Base-by-base conservation (phyloP, 2,113 vertebrate genomes). In the Laticauda laticaudata region DNA sequence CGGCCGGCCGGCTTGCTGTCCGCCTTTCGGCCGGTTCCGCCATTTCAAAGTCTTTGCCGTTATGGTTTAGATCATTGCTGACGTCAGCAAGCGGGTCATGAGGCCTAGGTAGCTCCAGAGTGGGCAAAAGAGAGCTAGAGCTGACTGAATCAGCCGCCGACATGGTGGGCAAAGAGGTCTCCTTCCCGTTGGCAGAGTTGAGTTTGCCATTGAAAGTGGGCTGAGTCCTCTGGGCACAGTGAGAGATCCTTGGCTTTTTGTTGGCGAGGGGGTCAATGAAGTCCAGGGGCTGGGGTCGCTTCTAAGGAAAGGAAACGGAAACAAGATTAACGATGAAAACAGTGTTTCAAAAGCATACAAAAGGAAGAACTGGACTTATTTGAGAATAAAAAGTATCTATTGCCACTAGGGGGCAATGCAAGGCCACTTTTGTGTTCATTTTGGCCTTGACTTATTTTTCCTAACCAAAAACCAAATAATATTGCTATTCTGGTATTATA, bases 221-320 rank as follows among this genome's bases (percentile, higher is more conserved):
- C 26, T 98, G 97, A 89, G 97, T 95, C 91, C 99, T 98, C 96
- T 97, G 99, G 92, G 98, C 94, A 53, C 99, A 95, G 90, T 99
- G 99, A 0, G 99, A 99, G 95, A 99, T 98, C 96, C 99, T 96
- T 91, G 98, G 98, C 96, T 99, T 99, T 96, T 99, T 99, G 97
- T 97, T 99, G 96, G 97, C 97, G 56, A 99, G 93, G 0, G 99
- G 99, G 95, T 99, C 99, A 2, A 98, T 99, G 94, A 99, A 99
- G 5, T 99, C 99, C 69, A 95, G 90, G 85, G 98, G 98, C 0
- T 97, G 97, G 0, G 98, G 95, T 87, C 99, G 98, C 97, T 99
- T 99, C 99, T 99, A 96, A 6, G 34, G 75, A 64, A 90, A 29
- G n/a, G 4, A 11, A 54, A 54, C 3, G 1, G 34, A 11, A 86